Evolutionary conservation across 2,888 invertebrate genomes (phyloP).

Genomic region (Stenichneumon culpator): DNA sequence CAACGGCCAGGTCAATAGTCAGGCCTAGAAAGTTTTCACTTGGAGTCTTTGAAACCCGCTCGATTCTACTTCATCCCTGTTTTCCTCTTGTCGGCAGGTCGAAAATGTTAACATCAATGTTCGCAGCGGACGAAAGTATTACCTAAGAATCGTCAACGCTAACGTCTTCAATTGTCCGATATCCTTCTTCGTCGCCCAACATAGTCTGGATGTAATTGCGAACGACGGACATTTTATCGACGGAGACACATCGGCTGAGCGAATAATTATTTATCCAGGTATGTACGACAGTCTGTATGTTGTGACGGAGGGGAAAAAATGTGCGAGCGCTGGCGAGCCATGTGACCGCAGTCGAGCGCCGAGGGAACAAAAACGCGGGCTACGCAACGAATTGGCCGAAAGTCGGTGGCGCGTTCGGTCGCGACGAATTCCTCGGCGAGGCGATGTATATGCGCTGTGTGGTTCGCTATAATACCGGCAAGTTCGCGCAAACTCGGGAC

Average conservation of each 20-base stretch:
- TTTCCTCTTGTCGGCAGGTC: conserved; percentile 52
- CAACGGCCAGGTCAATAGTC: conserved; percentile 83
- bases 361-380: no score
- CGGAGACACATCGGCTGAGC: conserved; percentile 82
- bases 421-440: no score
- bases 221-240: conserved; percentile 86
- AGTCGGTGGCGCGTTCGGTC: no score
- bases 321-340: no score
- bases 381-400: no score
- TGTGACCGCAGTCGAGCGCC: no score
- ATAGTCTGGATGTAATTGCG: conserved; percentile 86
- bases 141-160: conserved; percentile 87
- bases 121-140: conserved; percentile 86
- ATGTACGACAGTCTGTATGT: conserved; percentile 51
- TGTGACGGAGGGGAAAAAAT: neutral
- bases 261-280: conserved; percentile 86
- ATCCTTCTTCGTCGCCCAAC: conserved; percentile 85
- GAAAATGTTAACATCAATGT: conserved; percentile 76
- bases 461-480: conserved; percentile 15
- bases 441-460: neutral
- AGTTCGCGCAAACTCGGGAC: conserved; percentile 78
- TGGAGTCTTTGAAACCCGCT: neutral
- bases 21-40: neutral
- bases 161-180: conserved; percentile 87
- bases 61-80: neutral